A percentile compares a stretch with the other conserved stretches of the same genome.
Evolutionary conservation across 1,140 invertebrate genomes (phyloP).

Genomic region (Drosophila parabipectinata): DNA sequence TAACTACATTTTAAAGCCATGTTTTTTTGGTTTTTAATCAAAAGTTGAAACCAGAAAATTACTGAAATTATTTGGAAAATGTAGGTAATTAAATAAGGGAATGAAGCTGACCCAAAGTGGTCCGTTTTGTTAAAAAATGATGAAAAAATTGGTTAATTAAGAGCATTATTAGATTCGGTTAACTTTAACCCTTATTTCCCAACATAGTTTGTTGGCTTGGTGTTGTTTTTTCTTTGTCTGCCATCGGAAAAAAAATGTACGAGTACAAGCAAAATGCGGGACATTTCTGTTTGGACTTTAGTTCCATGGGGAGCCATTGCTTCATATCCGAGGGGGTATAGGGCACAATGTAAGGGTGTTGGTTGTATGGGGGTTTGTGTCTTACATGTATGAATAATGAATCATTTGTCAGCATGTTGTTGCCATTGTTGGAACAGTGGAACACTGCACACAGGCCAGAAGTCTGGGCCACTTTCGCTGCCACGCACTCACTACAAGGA

Average conservation of each 20-base stretch:
- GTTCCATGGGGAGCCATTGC: constrained; percentile 67
- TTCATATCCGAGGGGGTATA: constrained; percentile 14
- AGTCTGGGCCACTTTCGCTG: constrained; percentile 45
- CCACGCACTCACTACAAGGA: constrained; percentile 52
- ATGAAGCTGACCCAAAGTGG: neutral
- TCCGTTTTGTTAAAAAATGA: neutral
- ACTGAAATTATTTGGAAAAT: neutral
- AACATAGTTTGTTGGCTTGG: constrained; percentile 34
- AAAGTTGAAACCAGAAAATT: neutral
- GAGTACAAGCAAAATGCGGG: constrained; percentile 33
- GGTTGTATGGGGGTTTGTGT: constrained; percentile 10
- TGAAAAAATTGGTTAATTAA: neutral
- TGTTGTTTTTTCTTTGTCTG: constrained; percentile 56
- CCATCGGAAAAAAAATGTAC: constrained; percentile 3
- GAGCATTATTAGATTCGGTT: constrained; percentile 23
- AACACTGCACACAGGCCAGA: constrained; percentile 55
- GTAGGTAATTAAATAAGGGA: neutral
- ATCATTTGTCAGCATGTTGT: constrained; percentile 72
- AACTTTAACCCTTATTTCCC: neutral
- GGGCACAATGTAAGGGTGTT: neutral
- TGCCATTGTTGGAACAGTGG: constrained; percentile 33
- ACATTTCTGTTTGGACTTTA: constrained; percentile 41
- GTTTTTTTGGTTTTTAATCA: neutral
- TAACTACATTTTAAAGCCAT: neutral
- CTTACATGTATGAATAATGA: constrained; percentile 72